Evolutionary conservation across 2,888 invertebrate species (phyloP).

Genomic region (Callyntrura sp.): DNA sequence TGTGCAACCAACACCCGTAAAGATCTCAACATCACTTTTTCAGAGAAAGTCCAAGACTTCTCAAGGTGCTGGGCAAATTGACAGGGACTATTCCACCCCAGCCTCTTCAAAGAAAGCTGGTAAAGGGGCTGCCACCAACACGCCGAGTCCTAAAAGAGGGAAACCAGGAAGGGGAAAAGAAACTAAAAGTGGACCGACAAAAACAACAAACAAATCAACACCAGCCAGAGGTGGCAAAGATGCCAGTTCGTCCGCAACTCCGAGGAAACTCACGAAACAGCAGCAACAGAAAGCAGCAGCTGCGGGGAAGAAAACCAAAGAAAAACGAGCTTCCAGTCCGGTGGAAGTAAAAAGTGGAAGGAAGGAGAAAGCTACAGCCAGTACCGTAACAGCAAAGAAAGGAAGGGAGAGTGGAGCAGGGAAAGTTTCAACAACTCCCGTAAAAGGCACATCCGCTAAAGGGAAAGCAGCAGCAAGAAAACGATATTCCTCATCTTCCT

Average conservation of each 20-base stretch:
- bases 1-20: conserved; percentile 73
- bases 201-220: conserved; percentile 33
- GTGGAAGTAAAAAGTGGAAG: conserved; percentile 57
- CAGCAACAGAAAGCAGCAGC: conserved; percentile 39
- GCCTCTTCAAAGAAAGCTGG: conserved; percentile 52
- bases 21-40: conserved; percentile 82
- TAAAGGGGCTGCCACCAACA: conserved; percentile 39
- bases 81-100: conserved; percentile 52
- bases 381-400: conserved; percentile 52
- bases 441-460: conserved; percentile 57
- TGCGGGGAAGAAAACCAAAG: conserved; percentile 53
- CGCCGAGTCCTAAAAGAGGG: conserved; percentile 29
- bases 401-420: conserved; percentile 27
- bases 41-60: conserved; percentile 80
- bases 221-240: conserved; percentile 60
- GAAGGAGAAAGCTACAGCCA: conserved; percentile 67
- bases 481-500: neutral
- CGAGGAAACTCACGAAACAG: conserved; percentile 49
- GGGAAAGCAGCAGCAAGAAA: conserved; percentile 60
- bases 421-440: conserved; percentile 43
- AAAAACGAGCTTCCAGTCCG: conserved; percentile 59
- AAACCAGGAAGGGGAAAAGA: conserved; percentile 54
- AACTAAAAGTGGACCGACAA: neutral
- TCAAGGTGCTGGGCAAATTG: conserved; percentile 71
- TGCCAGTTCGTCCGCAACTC: conserved; percentile 24